These are phyloP conservation scores for Lysiphlebus fabarum DNA, from an alignment of 1,140 invertebrate species.

Conservation along the genomic window DNA sequence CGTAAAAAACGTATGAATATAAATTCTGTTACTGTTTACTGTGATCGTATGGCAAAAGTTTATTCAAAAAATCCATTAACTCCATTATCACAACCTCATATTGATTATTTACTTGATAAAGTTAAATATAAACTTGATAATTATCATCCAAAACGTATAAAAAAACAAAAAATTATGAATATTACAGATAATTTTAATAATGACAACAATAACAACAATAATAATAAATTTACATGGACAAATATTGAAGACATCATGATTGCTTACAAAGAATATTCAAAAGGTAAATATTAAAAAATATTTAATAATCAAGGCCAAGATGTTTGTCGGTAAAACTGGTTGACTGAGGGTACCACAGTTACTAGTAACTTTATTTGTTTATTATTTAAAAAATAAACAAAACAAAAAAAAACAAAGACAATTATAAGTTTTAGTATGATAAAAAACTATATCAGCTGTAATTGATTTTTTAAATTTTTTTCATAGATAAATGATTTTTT, in stretches of 20 bases:
- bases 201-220: constrained; percentile 28
- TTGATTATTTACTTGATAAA: constrained; percentile 44
- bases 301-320: too few species aligned
- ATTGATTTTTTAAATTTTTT: too few species aligned
- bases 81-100: constrained; percentile 40
- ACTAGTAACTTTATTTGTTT: too few species aligned
- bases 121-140: constrained; percentile 43
- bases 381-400: background rate
- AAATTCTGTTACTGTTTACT: constrained; percentile 50
- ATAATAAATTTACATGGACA: constrained; percentile 42
- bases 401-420: constrained; percentile 12
- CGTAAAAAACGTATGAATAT: constrained; percentile 51
- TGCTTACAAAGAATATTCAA: constrained; percentile 49
- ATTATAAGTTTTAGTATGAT: constrained; percentile 6
- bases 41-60: constrained; percentile 45
- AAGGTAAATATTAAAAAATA: constrained; percentile 36
- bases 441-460: too few species aligned
- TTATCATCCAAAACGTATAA: constrained; percentile 9
- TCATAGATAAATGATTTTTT: too few species aligned
- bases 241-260: constrained; percentile 50
- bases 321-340: too few species aligned
- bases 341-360: too few species aligned
- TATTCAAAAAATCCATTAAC: constrained; percentile 45
- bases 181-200: constrained; percentile 32
- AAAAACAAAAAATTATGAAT: constrained; percentile 39